Percentiles rank a stretch among this genome's conserved stretches.
Conservation (phyloP, 2,888 invertebrate species). For the Pollenia angustigena region DNA sequence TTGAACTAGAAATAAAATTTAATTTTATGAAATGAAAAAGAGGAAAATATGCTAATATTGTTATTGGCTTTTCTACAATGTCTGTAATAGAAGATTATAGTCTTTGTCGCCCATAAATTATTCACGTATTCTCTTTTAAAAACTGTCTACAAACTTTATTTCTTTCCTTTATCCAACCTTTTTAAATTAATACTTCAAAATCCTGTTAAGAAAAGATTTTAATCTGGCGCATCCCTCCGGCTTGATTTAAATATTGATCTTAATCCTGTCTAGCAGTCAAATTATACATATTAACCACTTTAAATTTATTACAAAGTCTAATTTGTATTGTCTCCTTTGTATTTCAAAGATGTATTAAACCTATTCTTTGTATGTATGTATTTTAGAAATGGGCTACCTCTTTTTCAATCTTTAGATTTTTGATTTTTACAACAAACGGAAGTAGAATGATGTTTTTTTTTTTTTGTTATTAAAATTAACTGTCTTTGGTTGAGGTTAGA, state of each 20-base stretch:
- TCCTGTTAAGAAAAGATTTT: not conserved
- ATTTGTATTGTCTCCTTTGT: slow-evolving; percentile 5
- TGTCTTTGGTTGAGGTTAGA: slow-evolving; percentile 33
- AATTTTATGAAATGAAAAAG: too few species aligned
- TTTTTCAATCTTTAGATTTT: slow-evolving; percentile 5
- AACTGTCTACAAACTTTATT: not conserved
- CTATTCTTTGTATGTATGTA: slow-evolving; percentile 38
- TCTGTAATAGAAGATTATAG: too few species aligned
- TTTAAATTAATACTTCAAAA: not conserved
- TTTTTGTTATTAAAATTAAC: slow-evolving; percentile 53
- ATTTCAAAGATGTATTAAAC: slow-evolving; percentile 29
- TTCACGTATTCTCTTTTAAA: not conserved
- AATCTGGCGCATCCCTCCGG: not conserved
- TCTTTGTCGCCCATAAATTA: too few species aligned
- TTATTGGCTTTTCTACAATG: too few species aligned
- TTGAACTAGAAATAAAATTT: too few species aligned
- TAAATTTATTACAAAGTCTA: slow-evolving; percentile 13
- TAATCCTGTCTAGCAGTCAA: slow-evolving; percentile 25
- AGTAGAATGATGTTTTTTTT: slow-evolving; percentile 52
- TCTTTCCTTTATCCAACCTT: not conserved
- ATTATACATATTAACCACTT: not conserved
- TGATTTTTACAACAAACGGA: slow-evolving; percentile 54
- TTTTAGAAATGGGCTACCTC: slow-evolving; percentile 12
- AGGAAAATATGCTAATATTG: too few species aligned
- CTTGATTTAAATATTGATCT: slow-evolving; percentile 13